Conservation (phyloP, 2,888 invertebrate genomes). For the Diplolepis rosae region DNA sequence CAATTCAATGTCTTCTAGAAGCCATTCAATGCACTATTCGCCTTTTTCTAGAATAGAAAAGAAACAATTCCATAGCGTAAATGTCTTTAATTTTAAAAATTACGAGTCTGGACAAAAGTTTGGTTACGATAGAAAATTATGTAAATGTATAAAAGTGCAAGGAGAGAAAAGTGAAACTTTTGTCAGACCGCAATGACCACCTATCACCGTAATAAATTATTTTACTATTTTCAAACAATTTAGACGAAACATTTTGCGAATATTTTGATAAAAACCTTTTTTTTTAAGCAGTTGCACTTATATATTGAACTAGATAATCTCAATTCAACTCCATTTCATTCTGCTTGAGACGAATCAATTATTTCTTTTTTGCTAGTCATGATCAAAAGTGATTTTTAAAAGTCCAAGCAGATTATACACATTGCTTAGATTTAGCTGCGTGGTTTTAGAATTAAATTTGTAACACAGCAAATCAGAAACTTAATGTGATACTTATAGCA, state of each 20-base stretch:
- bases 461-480: background rate
- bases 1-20: slow-evolving; percentile 10
- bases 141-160: slow-evolving; percentile 69
- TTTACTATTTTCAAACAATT: background rate
- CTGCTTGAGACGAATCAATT: background rate
- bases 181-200: slow-evolving; percentile 48
- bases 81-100: slow-evolving; percentile 34
- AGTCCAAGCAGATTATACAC: background rate
- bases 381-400: slow-evolving; percentile 9
- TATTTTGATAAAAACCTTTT: background rate
- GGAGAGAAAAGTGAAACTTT: slow-evolving; percentile 57
- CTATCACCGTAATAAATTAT: slow-evolving; percentile 29
- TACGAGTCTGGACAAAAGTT: slow-evolving; percentile 59
- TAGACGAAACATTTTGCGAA: background rate
- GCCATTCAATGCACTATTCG: slow-evolving; percentile 31
- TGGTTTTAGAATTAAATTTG: background rate
- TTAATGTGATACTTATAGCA: background rate
- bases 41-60: slow-evolving; percentile 25
- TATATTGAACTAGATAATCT: background rate
- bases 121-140: slow-evolving; percentile 49
- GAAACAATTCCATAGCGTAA: slow-evolving; percentile 43
- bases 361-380: slow-evolving; percentile 1
- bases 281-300: slow-evolving; percentile 15
- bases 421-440: slow-evolving; percentile 1
- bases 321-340: background rate